A percentile compares a stretch with the other conserved stretches of the same genome.
Conservation (phyloP, 2,797 vertebrate species). For the Gallirallus australis region DNA sequence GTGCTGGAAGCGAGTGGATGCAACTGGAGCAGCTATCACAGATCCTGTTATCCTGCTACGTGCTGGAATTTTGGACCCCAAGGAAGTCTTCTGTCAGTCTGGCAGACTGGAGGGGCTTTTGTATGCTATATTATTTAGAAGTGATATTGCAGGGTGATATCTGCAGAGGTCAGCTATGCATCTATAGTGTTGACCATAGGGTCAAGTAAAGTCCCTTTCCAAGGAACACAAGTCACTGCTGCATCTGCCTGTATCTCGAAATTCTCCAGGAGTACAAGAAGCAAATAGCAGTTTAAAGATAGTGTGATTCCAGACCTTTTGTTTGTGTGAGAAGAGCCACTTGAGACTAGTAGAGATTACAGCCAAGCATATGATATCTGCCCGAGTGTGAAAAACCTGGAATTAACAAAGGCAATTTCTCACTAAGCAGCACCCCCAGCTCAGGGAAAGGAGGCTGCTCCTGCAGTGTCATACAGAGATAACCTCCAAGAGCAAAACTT, state of each 20-base stretch:
- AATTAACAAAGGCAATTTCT: conserved; percentile 4
- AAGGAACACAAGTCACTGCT: not conserved
- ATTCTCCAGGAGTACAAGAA: not conserved
- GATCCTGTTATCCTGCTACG: not conserved
- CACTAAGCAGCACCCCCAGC: not conserved
- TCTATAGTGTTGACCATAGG: not conserved
- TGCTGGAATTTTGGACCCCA: not conserved
- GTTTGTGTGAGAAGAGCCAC: not conserved
- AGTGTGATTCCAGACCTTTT: not conserved
- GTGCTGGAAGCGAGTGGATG: not conserved
- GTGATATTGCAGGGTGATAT: not conserved
- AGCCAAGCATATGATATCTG: not conserved
- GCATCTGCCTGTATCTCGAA: not conserved
- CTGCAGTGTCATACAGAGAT: not conserved
- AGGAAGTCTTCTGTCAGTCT: not conserved
- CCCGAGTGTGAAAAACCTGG: not conserved
- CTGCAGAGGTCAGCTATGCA: not conserved
- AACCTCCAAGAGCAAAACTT: not conserved
- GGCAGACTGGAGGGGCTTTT: not conserved
- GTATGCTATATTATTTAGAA: not conserved
- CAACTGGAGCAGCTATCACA: not conserved
- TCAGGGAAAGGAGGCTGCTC: not conserved
- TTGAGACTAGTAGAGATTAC: conserved; percentile 6
- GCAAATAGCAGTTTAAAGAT: not conserved
- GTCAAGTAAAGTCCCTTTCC: not conserved